Base-by-base conservation (phyloP, 2,888 invertebrate species). In the Nymphalis c-album region DNA sequence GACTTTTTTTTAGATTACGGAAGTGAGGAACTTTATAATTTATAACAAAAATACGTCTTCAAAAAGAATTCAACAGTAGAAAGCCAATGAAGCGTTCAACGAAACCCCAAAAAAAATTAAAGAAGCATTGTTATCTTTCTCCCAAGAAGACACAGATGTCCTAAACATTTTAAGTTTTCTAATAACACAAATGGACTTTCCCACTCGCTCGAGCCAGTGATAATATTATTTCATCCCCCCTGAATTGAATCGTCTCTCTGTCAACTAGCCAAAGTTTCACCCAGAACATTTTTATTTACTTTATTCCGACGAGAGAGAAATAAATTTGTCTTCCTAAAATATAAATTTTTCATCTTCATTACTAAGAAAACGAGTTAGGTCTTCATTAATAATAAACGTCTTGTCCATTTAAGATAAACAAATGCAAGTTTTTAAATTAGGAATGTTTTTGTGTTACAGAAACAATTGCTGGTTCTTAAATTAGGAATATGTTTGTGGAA, bases 121-220 rank as follows among this genome's bases (percentile, higher is more conserved):
- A 69, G 47, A 67, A 63, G 70, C 67, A 66, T 69, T 62, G 65
- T 69, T 69, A 69, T 73, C 63, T 67, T 71, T 71, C 65, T 66
- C 71, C 70, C 68, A 60, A 68, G 51, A 60, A 69, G 74, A 60
- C 78, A 75, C 78, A 77, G 76, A 77, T 78, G 76, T 74, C 75
- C 73, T 77, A 68, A 73, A 73, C 73, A 76, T 74, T 74, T 76
- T 76, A 77, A 77, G 78, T 77, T 82, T 80, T 82, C 76, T 82
- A 82, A 84, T 82, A 83, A 82, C 72, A 78, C 80, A 83, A 84
- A 85, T 83, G 84, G 80, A 80, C 77, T 78, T 80, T 80, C 77
- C 78, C 78, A 80, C 77, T 81, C 74, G 75, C 69, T 71, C 76
- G 73, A 74, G 70, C 75, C 74, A 77, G 77, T 80, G 80, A 82